Percentiles rank a stretch among this genome's conserved stretches.
phyloP scores from a whole-genome alignment of 2,888 invertebrate genomes.

The Nezara viridula region DNA sequence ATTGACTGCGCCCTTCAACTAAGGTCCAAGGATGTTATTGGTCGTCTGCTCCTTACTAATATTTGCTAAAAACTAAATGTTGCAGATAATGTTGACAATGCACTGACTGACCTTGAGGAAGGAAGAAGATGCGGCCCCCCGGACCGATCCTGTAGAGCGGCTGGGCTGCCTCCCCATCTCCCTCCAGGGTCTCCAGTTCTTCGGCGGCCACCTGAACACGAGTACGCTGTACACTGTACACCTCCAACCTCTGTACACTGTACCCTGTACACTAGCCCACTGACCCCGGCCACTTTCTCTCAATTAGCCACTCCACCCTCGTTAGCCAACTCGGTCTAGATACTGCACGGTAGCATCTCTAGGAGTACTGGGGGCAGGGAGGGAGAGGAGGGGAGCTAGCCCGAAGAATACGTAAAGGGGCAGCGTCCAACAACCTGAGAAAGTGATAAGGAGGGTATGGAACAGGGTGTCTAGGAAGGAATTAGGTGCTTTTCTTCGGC shows the following conservation, averaged over 20 bases:
- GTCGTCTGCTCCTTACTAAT: too few relatives aligned
- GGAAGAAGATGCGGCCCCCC: constrained; percentile 49
- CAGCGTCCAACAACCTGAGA: not conserved
- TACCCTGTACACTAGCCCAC: constrained; percentile 30
- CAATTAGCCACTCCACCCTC: constrained; percentile 34
- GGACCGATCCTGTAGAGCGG: constrained; percentile 58
- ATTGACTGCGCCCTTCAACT: too few relatives aligned
- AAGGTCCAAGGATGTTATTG: too few relatives aligned
- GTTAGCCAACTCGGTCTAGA: constrained; percentile 33
- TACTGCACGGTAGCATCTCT: constrained; percentile 32
- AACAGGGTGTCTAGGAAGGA: not conserved
- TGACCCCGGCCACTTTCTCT: constrained; percentile 24
- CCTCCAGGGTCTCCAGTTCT: constrained; percentile 60
- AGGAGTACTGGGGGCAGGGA: not conserved
- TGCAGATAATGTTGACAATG: not conserved
- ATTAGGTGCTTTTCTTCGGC: not conserved
- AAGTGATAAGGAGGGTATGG: not conserved
- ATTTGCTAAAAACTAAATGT: too few relatives aligned
- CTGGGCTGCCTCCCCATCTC: constrained; percentile 61
- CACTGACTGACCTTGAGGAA: not conserved
- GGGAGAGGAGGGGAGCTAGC: not conserved
- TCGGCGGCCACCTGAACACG: constrained; percentile 8
- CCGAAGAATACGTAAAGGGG: not conserved
- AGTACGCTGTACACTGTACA: not conserved
- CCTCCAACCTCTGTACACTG: not conserved